Evolutionary conservation across 2,797 vertebrate species (phyloP).

Genomic region (Halcyon badia): DNA sequence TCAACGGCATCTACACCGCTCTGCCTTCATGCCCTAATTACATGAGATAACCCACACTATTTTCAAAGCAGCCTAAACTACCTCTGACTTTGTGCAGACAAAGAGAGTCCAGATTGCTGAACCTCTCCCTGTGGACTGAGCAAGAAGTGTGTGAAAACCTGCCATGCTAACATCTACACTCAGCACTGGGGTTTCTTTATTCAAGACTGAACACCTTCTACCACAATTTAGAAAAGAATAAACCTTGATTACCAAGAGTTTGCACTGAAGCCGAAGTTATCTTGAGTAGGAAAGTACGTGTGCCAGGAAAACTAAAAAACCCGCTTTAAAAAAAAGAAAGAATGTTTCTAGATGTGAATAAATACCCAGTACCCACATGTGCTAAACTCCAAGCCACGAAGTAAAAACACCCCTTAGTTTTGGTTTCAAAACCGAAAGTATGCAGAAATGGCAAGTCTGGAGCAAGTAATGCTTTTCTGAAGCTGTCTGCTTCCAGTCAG

Average conservation of each 20-base stretch:
- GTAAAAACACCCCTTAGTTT: not conserved
- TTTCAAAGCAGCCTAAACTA: not conserved
- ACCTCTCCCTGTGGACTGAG: not conserved
- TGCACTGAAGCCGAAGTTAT: not conserved
- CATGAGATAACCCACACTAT: not conserved
- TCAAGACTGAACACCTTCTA: not conserved
- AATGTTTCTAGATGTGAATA: not conserved
- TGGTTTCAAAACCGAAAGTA: not conserved
- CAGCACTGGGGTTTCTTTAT: not conserved
- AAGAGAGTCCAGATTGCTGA: not conserved
- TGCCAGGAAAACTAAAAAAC: not conserved
- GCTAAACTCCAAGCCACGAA: not conserved
- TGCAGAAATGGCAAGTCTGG: not conserved
- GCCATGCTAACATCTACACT: not conserved
- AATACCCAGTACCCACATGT: not conserved
- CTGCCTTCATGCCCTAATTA: not conserved
- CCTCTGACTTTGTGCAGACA: not conserved
- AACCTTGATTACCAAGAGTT: not conserved
- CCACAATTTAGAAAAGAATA: not conserved
- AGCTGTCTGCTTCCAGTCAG: not conserved
- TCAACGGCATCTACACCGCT: not conserved
- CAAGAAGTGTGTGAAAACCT: not conserved
- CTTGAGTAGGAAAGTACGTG: not conserved
- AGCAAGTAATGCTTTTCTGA: not conserved
- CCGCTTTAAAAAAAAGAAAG: not conserved